phyloP scores from a whole-genome alignment of 2,113 vertebrate genomes.

The Campylomormyrus tamandua region DNA sequence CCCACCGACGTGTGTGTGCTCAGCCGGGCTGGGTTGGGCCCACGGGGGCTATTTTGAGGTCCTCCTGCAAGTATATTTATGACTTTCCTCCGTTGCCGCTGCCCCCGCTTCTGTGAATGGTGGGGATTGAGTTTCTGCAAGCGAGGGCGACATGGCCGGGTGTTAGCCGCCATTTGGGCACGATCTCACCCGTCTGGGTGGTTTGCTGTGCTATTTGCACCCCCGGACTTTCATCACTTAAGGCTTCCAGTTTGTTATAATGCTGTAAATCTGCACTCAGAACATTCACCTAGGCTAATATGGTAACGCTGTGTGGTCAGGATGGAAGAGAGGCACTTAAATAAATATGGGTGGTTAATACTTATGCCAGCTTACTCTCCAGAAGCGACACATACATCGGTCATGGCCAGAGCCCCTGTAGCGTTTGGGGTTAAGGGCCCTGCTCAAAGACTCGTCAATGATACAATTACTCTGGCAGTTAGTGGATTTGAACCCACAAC shows the following conservation, averaged over 20 bases:
- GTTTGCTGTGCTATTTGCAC: neutral
- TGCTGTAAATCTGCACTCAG: neutral
- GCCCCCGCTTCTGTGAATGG: constrained; percentile 26
- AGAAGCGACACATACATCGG: neutral
- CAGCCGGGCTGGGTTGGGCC: neutral
- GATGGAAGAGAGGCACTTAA: neutral
- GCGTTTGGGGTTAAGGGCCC: neutral
- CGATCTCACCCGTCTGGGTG: neutral
- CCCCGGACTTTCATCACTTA: neutral
- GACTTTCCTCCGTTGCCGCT: neutral
- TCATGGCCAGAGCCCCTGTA: neutral
- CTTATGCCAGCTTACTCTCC: neutral
- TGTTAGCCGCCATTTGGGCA: neutral
- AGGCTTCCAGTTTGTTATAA: neutral
- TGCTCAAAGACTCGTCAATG: neutral
- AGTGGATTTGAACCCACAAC: neutral
- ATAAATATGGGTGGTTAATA: neutral
- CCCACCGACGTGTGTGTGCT: neutral
- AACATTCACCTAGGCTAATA: neutral
- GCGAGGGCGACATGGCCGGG: neutral
- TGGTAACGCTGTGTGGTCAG: neutral
- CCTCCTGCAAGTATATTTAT: constrained; percentile 29
- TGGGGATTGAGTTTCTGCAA: constrained; percentile 31
- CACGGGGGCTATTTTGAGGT: constrained; percentile 10
- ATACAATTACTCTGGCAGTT: neutral